Evolutionary conservation across 1,140 invertebrate genomes (phyloP), one percentile per base, ranked within the genome.

Genomic region (Protaetia brevitarsis): DNA sequence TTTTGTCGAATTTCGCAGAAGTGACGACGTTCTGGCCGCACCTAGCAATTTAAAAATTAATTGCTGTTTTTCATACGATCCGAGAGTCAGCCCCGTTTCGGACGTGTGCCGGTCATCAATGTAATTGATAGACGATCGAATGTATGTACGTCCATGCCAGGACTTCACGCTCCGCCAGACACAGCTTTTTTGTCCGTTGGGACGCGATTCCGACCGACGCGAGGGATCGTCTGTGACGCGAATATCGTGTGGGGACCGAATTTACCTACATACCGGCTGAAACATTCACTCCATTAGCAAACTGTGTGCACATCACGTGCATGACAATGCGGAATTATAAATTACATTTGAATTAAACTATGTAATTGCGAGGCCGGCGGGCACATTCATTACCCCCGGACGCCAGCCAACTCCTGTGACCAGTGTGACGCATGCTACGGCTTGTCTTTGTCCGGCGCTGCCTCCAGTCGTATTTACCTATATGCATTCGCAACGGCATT

Each of bases 321-420:
- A 78, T 77, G 77, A 78, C 66, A 64, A 63, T 67, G 61, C 66
- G 62, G 66, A 67, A 67, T 78, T 78, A 78, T 78, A 78, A 78
- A 78, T 78, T 78, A 78, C 77, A 76, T 77, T 78, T 73, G 76
- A 78, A 78, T 78, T 78, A 78, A 78, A 78, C 77, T 78, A 78
- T 77, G 76, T 78, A 77, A 78, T 78, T 78, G 77, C 76, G 73
- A 78, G 76, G 75, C 75, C 27, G 51, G 58, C 59, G 59, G 28
- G 51, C 65, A 59, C 66, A 63, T 64, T 63, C 61, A 51, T 63
- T 64, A 59, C 63, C 56, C 61, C 30, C 19, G 8, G 10, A 27
- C 56, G n/a, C n/a, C n/a, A n/a, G n/a, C 56, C 11, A 19, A 6
- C 56, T 58, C 21, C 37, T 45, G n/a, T 21, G 37, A 19, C 37